phyloP scores from a whole-genome alignment of 2,888 invertebrate species.

The Eupithecia centaureata region DNA sequence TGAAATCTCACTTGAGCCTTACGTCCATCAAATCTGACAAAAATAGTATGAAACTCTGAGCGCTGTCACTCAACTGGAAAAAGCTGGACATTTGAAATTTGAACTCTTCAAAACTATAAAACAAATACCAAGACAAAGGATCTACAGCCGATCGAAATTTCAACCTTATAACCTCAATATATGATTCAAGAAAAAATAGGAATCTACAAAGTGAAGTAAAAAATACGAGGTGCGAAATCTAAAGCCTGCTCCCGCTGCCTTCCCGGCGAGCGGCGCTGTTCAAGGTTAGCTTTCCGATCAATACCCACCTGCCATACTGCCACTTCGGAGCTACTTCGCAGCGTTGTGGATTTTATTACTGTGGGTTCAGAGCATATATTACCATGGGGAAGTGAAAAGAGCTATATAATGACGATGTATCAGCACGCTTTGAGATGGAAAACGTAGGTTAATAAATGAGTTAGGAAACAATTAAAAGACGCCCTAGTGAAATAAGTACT shows the following conservation, averaged over 20 bases:
- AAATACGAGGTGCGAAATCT: not conserved
- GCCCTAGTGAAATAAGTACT: too few species aligned
- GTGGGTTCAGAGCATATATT: not conserved
- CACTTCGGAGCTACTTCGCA: not conserved
- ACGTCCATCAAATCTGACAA: too few species aligned
- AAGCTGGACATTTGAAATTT: too few species aligned
- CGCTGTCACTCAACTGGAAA: too few species aligned
- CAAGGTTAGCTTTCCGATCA: conserved; percentile 26
- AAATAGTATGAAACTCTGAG: too few species aligned
- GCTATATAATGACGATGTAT: not conserved
- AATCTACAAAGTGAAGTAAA: not conserved
- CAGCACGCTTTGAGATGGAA: not conserved
- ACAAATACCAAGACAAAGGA: too few species aligned
- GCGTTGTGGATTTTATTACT: conserved; percentile 1
- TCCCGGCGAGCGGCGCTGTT: conserved; percentile 12
- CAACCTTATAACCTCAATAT: too few species aligned
- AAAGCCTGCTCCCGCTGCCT: not conserved
- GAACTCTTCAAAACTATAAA: too few species aligned
- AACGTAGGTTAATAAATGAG: not conserved
- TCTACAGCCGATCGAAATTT: too few species aligned
- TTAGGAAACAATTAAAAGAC: not conserved
- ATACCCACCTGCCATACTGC: conserved; percentile 17
- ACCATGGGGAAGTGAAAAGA: not conserved
- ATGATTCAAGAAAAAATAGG: not conserved
- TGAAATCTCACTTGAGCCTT: too few species aligned